Base-by-base conservation (phyloP, 2,113 vertebrate genomes). In the Raja brachyura region DNA sequence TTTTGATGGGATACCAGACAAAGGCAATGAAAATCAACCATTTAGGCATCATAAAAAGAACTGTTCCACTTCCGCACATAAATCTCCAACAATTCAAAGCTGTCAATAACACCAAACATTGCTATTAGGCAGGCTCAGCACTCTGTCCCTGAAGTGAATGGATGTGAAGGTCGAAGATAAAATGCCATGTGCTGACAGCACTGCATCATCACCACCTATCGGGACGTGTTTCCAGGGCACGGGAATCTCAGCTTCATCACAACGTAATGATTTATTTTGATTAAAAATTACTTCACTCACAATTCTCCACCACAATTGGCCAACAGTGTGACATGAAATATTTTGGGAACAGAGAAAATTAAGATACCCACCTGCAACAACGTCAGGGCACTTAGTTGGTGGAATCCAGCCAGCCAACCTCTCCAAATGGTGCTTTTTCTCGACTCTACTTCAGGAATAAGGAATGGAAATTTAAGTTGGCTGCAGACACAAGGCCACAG, bases 401-500 rank as follows among this genome's bases (percentile, higher is more conserved):
- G 83, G 20, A 88, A 31, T 13, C 16, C 10, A 31, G 56, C 83
- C 83, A 86, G 25, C 63, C 83, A 88, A 6, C 28, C 28, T 7
- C 83, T 88, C 4, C 25, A 86, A 86, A 61, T 63, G 25, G 83
- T 86, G 83, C 31, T 86, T 88, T 88, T 61, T 88, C 59, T 88
- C 83, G 54, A 61, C 25, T 86, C 54, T 86, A 11, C 59, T 7
- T 18, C 14, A n/a, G 59, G 25, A 63, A 13, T 7, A 7, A 63
- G 31, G 83, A 88, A 56, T 66, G 83, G 83, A 88, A 88, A 88
- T 56, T 63, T 88, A 25, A 88, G 83, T 88, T 88, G 83, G 83
- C 59, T 66, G 83, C 83, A 88, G n/a, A 33, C 59, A 63, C 59
- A 18, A 63, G 83, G 83, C 83, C 63, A 6, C 59, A 88, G n/a